phyloP scores from a whole-genome alignment of 2,113 vertebrate species.

The Ovis aries region ARS-UI_Ramb_v3.0 NC_056079.1:41683501-41684000 shows the following conservation, averaged over 20 bases:
- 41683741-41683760: too few relatives aligned
- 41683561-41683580: not conserved
- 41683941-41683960: not conserved
- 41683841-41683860: not conserved
- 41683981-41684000: not conserved
- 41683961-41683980: accelerated
- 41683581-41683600: not conserved
- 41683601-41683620: not conserved
- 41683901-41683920: not conserved
- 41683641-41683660: not conserved
- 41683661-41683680: not conserved
- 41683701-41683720: not conserved
- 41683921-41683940: not conserved
- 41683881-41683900: not conserved
- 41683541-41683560: not conserved
- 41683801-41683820: not conserved
- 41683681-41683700: not conserved
- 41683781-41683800: not conserved
- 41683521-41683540: not conserved
- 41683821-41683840: not conserved
- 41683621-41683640: not conserved
- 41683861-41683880: not conserved
- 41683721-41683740: not conserved
- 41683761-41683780: not conserved
- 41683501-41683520: not conserved